These are phyloP conservation scores for Glyptemys insculpta DNA, from an alignment of 2,797 vertebrate genomes.

Conservation along the genomic window DNA sequence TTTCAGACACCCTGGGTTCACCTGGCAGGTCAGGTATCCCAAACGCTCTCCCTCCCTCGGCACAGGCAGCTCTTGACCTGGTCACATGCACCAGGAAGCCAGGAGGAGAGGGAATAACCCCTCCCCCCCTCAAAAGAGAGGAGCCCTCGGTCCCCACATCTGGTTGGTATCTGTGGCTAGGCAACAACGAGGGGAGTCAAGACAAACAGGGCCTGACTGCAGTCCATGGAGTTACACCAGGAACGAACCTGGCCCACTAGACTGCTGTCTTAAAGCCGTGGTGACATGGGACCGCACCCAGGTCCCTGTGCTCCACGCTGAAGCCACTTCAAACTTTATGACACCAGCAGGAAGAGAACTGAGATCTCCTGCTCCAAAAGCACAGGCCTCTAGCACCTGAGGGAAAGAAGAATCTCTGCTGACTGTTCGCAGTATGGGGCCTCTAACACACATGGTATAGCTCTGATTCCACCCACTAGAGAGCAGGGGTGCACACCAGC, in stretches of 20 bases:
- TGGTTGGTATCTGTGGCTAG: neutral
- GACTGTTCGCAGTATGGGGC: neutral
- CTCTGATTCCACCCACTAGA: neutral
- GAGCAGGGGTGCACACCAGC: rapidly evolving
- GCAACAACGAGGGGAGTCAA: neutral
- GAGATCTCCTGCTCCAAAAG: neutral
- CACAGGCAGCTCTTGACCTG: neutral
- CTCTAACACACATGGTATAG: neutral
- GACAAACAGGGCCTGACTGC: neutral
- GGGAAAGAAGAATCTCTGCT: rapidly evolving
- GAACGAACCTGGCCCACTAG: neutral
- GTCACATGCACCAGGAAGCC: neutral
- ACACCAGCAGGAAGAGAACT: neutral
- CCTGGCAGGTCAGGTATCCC: neutral
- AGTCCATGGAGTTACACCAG: neutral
- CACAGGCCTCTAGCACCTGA: neutral
- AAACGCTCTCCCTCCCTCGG: neutral
- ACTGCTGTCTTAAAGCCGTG: neutral
- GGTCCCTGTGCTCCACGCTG: neutral
- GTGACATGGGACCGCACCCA: neutral
- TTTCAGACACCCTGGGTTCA: neutral
- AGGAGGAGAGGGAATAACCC: neutral
- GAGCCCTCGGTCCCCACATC: neutral
- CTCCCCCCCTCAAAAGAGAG: neutral
- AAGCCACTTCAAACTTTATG: neutral